Base-by-base conservation (phyloP, 2,797 vertebrate species). In the Parambassis ranga region DNA sequence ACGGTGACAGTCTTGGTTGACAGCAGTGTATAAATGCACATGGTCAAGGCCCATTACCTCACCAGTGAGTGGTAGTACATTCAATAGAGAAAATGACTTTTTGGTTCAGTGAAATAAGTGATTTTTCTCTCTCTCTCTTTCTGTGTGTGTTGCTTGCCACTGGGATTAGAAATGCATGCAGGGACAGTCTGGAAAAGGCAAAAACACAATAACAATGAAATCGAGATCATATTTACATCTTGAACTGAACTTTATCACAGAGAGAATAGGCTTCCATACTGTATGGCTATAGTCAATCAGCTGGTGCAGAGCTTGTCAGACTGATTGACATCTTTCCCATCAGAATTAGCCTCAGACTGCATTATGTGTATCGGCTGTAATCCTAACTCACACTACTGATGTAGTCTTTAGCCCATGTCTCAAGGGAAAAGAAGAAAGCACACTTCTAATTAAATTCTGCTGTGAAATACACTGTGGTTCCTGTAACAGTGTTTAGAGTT, bases 11-110 rank as follows among this genome's bases (percentile, higher is more conserved):
- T 76, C 37, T 47, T 71, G 69, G 79, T 49, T 81, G 75, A 82
- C 75, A 77, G 74, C 72, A 48, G 65, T 15, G 51, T 81, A 77
- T 85, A 86, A 88, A 88, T 85, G 81, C 66, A 63, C 57, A 71
- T 65, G 71, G 83, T 87, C 87, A 85, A 68, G 89, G 83, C 42
- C 77, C 87, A 90, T 90, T 91, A 87, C 75, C 56, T 76, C 63
- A 58, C 39, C 73, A 87, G 76, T 69, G 76, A 85, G 79, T 71
- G 77, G 65, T 75, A 71, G 71, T 72, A 74, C 66, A 79, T 84
- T 85, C 74, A 82, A 64, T 73, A 67, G 31, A 79, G 68, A 72
- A 79, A 84, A 87, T 79, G 1, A 79, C 60, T 70, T 87, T 86
- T 75, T 79, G 81, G 50, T 86, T 79, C 53, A 79, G 71, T 82